These are phyloP conservation scores for Ips nitidus DNA, from an alignment of 1,140 invertebrate genomes.

Conservation along the genomic window DNA sequence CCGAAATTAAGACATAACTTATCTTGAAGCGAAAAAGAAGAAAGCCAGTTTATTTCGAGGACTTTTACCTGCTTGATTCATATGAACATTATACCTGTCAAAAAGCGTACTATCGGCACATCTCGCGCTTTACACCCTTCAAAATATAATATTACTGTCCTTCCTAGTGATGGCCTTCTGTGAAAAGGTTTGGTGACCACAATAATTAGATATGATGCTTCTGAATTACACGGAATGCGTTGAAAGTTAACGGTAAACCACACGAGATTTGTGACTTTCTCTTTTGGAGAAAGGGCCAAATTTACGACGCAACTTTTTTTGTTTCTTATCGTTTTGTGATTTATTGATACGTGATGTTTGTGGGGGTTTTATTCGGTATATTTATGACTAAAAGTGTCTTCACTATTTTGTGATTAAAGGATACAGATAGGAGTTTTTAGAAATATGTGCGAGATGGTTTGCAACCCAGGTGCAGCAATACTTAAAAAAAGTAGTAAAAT, in stretches of 20 bases:
- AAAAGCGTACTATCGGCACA: conserved; percentile 24
- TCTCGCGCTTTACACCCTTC: conserved; percentile 30
- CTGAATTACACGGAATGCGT: conserved; percentile 33
- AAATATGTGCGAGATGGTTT: too few species aligned
- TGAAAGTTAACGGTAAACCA: conserved; percentile 27
- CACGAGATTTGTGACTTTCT: conserved; percentile 16
- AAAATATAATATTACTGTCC: conserved; percentile 34
- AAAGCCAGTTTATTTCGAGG: conserved; percentile 7
- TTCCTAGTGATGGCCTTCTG: conserved; percentile 13
- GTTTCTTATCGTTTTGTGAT: conserved; percentile 26
- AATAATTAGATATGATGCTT: conserved; percentile 33
- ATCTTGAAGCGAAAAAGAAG: conserved; percentile 19
- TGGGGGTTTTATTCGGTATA: neutral
- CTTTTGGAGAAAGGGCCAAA: conserved; percentile 5
- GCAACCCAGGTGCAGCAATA: too few species aligned
- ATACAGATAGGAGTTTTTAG: too few species aligned
- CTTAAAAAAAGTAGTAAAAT: too few species aligned
- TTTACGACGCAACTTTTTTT: conserved; percentile 21
- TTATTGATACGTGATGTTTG: conserved; percentile 15
- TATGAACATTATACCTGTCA: conserved; percentile 34
- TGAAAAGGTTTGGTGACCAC: conserved; percentile 30
- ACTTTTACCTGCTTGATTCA: conserved; percentile 34
- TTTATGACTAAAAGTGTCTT: neutral
- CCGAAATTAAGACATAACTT: conserved; percentile 32
- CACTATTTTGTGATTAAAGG: too few species aligned